Evolutionary conservation across 2,113 vertebrate genomes (phyloP).

Genomic region (Lampris megalopsis): DNA sequence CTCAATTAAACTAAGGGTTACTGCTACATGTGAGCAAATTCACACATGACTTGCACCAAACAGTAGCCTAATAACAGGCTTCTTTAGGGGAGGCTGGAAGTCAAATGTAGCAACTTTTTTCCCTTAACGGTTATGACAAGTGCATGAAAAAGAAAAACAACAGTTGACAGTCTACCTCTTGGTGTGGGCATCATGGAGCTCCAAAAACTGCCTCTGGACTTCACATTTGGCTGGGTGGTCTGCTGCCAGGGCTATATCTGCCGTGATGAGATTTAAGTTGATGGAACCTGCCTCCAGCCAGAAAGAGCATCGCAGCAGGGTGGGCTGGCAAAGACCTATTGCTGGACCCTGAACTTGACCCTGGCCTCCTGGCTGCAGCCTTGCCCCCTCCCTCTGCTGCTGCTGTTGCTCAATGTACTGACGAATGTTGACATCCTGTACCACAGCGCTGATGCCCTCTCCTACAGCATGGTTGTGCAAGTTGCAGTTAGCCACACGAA

Average conservation of each 20-base stretch:
- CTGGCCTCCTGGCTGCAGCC: constrained; percentile 64
- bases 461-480: constrained; percentile 97
- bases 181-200: constrained; percentile 90
- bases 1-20: not conserved
- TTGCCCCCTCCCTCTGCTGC: constrained; percentile 63
- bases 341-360: constrained; percentile 69
- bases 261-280: constrained; percentile 93
- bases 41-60: not conserved
- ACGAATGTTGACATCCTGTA: constrained; percentile 91
- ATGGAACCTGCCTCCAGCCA: constrained; percentile 97
- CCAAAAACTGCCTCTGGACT: constrained; percentile 95
- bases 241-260: constrained; percentile 93
- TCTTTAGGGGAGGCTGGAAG: too few relatives aligned
- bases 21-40: not conserved
- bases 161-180: constrained; percentile 79
- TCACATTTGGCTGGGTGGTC: constrained; percentile 94
- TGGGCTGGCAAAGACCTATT: constrained; percentile 84
- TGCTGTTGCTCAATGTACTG: constrained; percentile 92
- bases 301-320: constrained; percentile 89
- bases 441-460: constrained; percentile 93
- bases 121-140: not conserved
- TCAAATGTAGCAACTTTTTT: too few relatives aligned
- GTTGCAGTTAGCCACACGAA: constrained; percentile 95
- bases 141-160: not conserved
- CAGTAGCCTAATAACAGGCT: too few relatives aligned